Conservation (phyloP, 2,888 invertebrate genomes). For the Altica lythri region DNA sequence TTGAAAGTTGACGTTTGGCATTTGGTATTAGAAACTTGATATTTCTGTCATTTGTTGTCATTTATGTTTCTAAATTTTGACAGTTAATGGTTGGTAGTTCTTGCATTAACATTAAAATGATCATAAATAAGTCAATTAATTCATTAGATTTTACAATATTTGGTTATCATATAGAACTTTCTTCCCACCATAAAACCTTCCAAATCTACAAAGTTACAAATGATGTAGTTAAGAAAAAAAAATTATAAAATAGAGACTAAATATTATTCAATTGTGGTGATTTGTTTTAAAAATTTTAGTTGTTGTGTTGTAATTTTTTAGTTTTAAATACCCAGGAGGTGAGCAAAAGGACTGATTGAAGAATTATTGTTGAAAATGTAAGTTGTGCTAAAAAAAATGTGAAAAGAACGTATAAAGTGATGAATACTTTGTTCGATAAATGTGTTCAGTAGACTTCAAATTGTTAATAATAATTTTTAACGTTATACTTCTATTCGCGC, state of each 20-base stretch:
- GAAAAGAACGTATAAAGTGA: slow-evolving; percentile 17
- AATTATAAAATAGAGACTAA: slow-evolving; percentile 25
- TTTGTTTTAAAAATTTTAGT: slow-evolving; percentile 20
- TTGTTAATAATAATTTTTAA: too few species aligned
- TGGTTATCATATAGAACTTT: too few species aligned
- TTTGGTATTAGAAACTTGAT: too few species aligned
- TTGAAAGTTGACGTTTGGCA: too few species aligned
- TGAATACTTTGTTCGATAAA: slow-evolving; percentile 17
- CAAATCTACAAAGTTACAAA: slow-evolving; percentile 20
- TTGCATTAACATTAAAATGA: too few species aligned
- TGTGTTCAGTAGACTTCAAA: too few species aligned
- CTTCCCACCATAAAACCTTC: background rate
- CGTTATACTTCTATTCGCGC: too few species aligned
- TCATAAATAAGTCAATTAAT: too few species aligned
- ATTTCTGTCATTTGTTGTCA: too few species aligned
- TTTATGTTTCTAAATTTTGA: too few species aligned
- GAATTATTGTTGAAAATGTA: slow-evolving; percentile 27
- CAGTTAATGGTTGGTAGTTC: too few species aligned
- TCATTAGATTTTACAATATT: too few species aligned
- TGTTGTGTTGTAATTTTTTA: slow-evolving; percentile 28
- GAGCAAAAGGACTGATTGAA: slow-evolving; percentile 28
- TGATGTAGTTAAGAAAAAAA: slow-evolving; percentile 27
- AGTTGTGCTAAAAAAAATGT: slow-evolving; percentile 12
- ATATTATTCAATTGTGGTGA: slow-evolving; percentile 26
- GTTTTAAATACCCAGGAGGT: slow-evolving; percentile 26